phyloP scores from a whole-genome alignment of 2,113 vertebrate genomes.

The Terrapene triunguis region DNA sequence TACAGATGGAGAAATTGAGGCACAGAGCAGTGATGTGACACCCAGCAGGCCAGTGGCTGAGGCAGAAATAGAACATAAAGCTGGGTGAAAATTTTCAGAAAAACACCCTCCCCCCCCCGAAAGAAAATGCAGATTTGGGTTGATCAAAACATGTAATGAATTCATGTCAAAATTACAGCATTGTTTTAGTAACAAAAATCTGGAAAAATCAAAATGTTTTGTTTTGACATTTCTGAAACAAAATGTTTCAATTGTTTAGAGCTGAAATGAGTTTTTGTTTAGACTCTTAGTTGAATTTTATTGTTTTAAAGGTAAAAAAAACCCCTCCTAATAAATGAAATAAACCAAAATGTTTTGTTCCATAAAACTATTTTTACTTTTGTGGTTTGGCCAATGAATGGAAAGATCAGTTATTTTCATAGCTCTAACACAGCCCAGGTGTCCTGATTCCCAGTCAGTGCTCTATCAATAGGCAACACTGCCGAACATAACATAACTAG shows the following conservation, averaged over 20 bases:
- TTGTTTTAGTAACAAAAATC: background rate
- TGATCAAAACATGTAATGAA: background rate
- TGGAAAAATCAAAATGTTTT: background rate
- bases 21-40: background rate
- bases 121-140: background rate
- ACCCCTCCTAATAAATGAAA: too few species aligned
- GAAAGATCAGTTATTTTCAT: too few species aligned
- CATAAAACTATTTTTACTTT: background rate
- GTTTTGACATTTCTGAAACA: background rate
- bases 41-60: constrained; percentile 1
- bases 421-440: background rate
- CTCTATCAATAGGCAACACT: rapidly evolving
- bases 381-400: background rate
- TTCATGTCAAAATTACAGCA: background rate
- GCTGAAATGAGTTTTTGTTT: too few species aligned
- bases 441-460: background rate
- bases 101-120: background rate
- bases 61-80: background rate
- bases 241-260: background rate
- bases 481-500: background rate
- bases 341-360: background rate
- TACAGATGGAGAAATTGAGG: constrained; percentile 42
- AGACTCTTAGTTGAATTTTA: too few species aligned
- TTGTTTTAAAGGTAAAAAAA: too few species aligned
- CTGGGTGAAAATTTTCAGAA: background rate